Evolutionary conservation across 2,888 invertebrate genomes (phyloP).

Genomic region (Eutolmus rufibarbis): DNA sequence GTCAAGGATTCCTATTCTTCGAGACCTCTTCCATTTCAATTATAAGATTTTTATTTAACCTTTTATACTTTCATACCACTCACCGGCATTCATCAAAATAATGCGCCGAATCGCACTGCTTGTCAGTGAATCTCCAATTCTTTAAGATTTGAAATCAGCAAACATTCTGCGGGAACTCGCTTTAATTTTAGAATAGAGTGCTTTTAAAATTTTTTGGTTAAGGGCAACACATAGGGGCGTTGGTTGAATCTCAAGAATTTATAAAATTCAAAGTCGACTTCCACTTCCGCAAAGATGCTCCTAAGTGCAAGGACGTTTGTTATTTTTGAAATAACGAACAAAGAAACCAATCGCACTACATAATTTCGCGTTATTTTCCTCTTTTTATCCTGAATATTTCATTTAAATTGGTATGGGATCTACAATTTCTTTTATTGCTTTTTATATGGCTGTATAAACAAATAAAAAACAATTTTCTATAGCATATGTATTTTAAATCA

Average conservation of each 20-base stretch:
- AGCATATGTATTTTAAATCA: no score
- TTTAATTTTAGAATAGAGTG: not conserved
- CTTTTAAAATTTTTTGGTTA: not conserved
- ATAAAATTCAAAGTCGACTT: not conserved
- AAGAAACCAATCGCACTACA: not conserved
- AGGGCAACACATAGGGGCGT: not conserved
- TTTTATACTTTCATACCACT: not conserved
- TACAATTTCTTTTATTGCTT: not conserved
- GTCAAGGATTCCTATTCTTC: not conserved
- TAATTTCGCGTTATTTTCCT: not conserved
- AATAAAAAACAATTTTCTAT: no score
- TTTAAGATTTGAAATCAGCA: not conserved
- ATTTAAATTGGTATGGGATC: not conserved
- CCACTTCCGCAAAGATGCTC: not conserved
- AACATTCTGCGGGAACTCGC: not conserved
- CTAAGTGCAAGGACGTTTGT: not conserved
- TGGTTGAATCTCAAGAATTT: not conserved
- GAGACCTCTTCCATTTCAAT: not conserved
- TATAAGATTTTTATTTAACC: not conserved
- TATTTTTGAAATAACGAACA: not conserved
- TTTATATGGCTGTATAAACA: not conserved
- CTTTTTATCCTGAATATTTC: no score
- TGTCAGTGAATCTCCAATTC: not conserved
- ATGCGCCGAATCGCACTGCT: not conserved
- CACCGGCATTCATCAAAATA: not conserved